Base-by-base conservation (phyloP, 2,113 vertebrate species). In the Zingel zingel region DNA sequence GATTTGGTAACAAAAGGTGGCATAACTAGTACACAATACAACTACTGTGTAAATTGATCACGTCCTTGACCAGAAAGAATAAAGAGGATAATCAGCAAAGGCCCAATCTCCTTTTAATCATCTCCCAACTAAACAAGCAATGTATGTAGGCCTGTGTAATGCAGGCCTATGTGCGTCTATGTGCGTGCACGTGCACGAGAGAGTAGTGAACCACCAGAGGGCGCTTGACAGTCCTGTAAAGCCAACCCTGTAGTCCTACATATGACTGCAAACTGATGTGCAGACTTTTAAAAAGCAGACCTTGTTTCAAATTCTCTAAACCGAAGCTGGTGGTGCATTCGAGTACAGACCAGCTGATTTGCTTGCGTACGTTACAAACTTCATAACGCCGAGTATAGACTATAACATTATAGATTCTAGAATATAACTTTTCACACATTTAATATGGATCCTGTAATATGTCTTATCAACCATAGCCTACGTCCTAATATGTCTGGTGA, bases 301-400 rank as follows among this genome's bases (percentile, higher is more conserved):
- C 18, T 15, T 15, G 7, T n/a, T 13, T n/a, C 3, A 64, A 25
- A 4, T 6, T 33, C 3, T 15, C 0, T 39, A 23, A 3, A n/a
- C 1, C 23, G 18, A 23, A 51, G 5, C 56, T 54, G 56, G 1
- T 39, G n/a, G 3, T 12, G 0, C 5, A 5, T 19, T 3, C 18
- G 0, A 12, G 15, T 0, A 4, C 3, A 36, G 19, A 30, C 1
- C n/a, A 18, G 13, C 18, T 14, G 19, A 1, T 1, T 13, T 33
- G 4, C 3, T 19, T 27, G 1, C 4, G 10, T 13, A 12, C n/a
- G 21, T n/a, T 15, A 5, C 0, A 5, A 2, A 8, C 4, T 2
- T 1, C 2, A 8, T 9, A 59, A 15, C 14, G 3, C 50, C 5
- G 21, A 36, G 15, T 5, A 12, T 12, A 11, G 10, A 43, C 39